Evolutionary conservation across 2,888 invertebrate genomes (phyloP), one percentile per base, ranked within the genome.

Genomic region (Alloplasta piceator): DNA sequence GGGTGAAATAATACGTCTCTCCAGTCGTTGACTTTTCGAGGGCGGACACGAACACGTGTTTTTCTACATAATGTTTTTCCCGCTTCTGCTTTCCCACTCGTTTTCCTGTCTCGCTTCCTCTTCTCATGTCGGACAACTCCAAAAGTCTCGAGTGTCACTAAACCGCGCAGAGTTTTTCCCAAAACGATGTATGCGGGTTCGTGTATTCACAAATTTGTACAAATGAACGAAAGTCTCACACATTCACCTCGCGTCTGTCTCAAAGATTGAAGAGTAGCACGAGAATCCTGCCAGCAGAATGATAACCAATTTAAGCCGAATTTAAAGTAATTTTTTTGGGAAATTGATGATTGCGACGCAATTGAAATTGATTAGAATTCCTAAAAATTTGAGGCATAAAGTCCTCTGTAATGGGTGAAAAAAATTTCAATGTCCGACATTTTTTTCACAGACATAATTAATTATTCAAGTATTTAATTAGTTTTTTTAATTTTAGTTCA

Each of bases 91-190:
- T 48, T 50, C 9, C 63, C 39, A n/a, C 9, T 41, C 26, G 7
- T 48, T 39, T 9, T n/a, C 14, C 46, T 14, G 38, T 61, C 38
- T 16, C 61, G 5, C 39, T 43, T 55, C 14, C 39, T 43, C 46
- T 70, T 50, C 12, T 5, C 26, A 12, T 16, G 14, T 5, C 55
- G 5, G 12, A 36, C 64, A 55, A 76, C 41, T 56, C 80, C 80
- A 76, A 76, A 80, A 80, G 71, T 80, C 80, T 80, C 80, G 67
- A 68, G 63, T 79, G 64, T 74, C 76, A 75, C 61, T 14, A 67
- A 52, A 71, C 58, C 41, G 14, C 58, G 58, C 39, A 67, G 67
- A 46, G 66, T 56, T 80, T 75, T 75, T 56, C 67, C 58, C 72
- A 61, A 67, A 61, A 39, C 48, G 43, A 26, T 39, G 60, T 67